Evolutionary conservation across 2,113 vertebrate genomes (phyloP), one percentile per base, ranked within the genome.

Genomic region (Jacana jacana): DNA sequence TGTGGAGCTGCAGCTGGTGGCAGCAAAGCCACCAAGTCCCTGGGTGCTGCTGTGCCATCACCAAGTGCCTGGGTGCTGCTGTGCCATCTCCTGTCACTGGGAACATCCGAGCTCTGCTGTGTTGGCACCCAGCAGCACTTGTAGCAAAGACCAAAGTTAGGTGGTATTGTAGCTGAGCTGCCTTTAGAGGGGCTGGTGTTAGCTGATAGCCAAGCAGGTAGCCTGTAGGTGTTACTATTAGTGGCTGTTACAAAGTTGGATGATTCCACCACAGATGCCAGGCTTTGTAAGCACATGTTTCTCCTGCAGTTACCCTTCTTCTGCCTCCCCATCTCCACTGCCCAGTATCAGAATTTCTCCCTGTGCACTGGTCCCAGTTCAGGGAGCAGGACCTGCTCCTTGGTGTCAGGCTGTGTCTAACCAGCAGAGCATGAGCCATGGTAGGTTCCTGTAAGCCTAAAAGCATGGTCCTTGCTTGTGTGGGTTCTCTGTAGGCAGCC

Each of bases 41-140:
- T 0, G 0, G 60, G n/a, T n/a, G n/a, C n/a, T n/a, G n/a, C n/a
- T n/a, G n/a, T n/a, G n/a, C n/a, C n/a, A n/a, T 42, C 8, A 5
- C 33, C 0, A 2, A 1, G 0, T 65, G 46, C 35, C 48, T 0
- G 0, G 61, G 54, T 3, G 1, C 54, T 30, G 64, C 86, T 35
- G 37, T 19, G 68, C 64, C 14, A 10, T 52, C 42, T 72, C 13
- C 65, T 65, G 58, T 51, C 5, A 1, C 70, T 18, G 39, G 58
- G 17, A 14, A 5, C 35, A 11, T 55, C 48, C 2, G 0, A 22
- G 44, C 49, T 37, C 48, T 31, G 61, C 76, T 71, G 18, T 0
- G 0, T 37, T 0, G 0, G 48, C 65, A 40, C 27, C n/a, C 6
- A 7, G 66, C 64, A 60, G 20, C 0, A 5, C 54, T 33, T 15